Evolutionary conservation across 2,888 invertebrate species (phyloP).

Genomic region (Nycteola revayana): DNA sequence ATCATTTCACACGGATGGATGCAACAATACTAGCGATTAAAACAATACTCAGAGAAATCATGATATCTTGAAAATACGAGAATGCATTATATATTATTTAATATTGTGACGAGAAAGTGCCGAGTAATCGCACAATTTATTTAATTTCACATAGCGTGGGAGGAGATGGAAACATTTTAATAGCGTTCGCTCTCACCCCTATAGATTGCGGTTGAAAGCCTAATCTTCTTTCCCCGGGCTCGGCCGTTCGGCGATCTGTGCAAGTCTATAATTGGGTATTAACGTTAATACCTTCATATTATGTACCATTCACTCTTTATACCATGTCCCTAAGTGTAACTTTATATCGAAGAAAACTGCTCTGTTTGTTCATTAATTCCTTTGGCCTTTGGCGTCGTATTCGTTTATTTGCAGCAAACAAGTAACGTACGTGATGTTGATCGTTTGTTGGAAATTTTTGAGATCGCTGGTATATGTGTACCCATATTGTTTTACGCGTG

Average conservation of each 20-base stretch:
- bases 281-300: conserved; percentile 60
- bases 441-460: too few species aligned
- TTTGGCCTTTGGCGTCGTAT: too few species aligned
- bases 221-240: conserved; percentile 56
- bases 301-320: conserved; percentile 34
- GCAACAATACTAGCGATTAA: neutral
- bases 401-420: too few species aligned
- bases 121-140: conserved; percentile 20
- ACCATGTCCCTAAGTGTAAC: conserved; percentile 12
- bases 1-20: too few species aligned
- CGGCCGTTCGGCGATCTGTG: conserved; percentile 46
- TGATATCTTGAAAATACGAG: conserved; percentile 16
- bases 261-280: conserved; percentile 71
- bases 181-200: conserved; percentile 29
- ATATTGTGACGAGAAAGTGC: conserved; percentile 22
- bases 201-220: conserved; percentile 40
- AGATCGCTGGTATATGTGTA: too few species aligned
- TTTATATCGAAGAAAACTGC: conserved; percentile 2
- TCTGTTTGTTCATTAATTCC: too few species aligned
- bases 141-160: conserved; percentile 20
- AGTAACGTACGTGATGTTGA: too few species aligned
- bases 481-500: too few species aligned
- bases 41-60: conserved; percentile 27
- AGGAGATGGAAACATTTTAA: conserved; percentile 22
- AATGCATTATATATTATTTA: conserved; percentile 4